Evolutionary conservation across 2,113 vertebrate species (phyloP).

Genomic region (Potamarius usumacintae): DNA sequence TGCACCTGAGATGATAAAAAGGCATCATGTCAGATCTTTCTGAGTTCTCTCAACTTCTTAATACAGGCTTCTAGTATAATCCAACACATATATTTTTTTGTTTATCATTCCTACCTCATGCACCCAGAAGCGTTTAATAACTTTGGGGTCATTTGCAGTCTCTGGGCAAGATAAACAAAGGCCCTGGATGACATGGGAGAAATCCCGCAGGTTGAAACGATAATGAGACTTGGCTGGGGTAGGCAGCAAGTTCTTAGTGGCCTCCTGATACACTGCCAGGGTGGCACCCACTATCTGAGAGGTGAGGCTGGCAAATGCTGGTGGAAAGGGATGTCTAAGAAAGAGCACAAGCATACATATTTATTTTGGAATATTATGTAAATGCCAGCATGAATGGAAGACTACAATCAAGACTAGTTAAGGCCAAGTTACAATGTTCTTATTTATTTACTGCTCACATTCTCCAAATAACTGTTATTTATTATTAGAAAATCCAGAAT

Average conservation of each 20-base stretch:
- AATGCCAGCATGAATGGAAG: not conserved
- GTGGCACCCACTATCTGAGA: constrained; percentile 79
- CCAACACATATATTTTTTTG: not conserved
- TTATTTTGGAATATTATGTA: not conserved
- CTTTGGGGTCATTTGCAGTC: constrained; percentile 71
- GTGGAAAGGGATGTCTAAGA: constrained; percentile 80
- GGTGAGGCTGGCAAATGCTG: constrained; percentile 75
- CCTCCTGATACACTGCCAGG: constrained; percentile 81
- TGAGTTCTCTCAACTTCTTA: not conserved
- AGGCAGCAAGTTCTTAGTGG: constrained; percentile 85
- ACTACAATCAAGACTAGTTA: not conserved
- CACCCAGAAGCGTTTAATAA: constrained; percentile 87
- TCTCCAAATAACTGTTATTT: not conserved
- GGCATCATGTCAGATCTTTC: constrained; percentile 18
- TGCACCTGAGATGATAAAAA: constrained; percentile 74
- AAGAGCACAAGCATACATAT: constrained; percentile 29
- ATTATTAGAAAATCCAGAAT: not conserved
- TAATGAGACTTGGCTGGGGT: constrained; percentile 91
- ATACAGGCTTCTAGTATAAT: not conserved
- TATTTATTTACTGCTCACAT: not conserved
- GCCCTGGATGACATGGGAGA: constrained; percentile 89
- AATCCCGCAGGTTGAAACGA: constrained; percentile 87
- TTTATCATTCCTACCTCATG: constrained; percentile 79
- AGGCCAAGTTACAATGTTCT: not conserved
- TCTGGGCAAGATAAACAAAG: constrained; percentile 86